Conservation (phyloP, 2,113 vertebrate species). For the Eulemur macaco region DNA sequence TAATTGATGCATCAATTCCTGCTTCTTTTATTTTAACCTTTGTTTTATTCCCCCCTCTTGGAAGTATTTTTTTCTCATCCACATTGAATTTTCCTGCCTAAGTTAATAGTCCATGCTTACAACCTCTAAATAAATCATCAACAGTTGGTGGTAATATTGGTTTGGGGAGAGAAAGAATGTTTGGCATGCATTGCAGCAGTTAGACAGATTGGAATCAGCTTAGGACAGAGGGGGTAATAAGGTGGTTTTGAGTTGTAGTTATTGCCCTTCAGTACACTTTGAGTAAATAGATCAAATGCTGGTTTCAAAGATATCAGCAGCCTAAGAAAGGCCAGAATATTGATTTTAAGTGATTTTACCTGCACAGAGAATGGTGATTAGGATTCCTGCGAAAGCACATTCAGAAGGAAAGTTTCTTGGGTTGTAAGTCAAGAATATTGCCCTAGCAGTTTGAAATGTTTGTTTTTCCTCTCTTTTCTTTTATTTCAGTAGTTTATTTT, state of each 20-base stretch:
- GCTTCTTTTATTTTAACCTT: slow-evolving; percentile 29
- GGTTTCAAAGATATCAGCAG: slow-evolving; percentile 38
- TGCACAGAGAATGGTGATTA: slow-evolving; percentile 11
- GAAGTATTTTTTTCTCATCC: slow-evolving; percentile 3
- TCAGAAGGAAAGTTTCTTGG: background rate
- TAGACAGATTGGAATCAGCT: slow-evolving; percentile 18
- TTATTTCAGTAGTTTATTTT: background rate
- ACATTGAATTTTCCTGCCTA: slow-evolving; percentile 54
- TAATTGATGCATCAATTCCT: background rate
- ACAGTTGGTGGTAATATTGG: slow-evolving; percentile 54
- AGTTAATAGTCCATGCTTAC: slow-evolving; percentile 42
- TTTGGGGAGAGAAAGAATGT: slow-evolving; percentile 30
- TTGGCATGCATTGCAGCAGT: slow-evolving; percentile 42
- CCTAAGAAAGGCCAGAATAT: slow-evolving; percentile 39
- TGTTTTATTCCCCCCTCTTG: background rate
- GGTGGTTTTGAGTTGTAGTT: slow-evolving; percentile 48
- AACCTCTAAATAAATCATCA: slow-evolving; percentile 46
- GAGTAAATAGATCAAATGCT: slow-evolving; percentile 48
- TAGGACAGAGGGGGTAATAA: background rate
- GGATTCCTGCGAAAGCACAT: background rate
- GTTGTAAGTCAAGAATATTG: background rate
- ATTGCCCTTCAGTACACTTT: slow-evolving; percentile 36
- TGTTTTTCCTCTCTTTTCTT: background rate
- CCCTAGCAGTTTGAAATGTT: background rate
- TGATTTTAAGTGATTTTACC: slow-evolving; percentile 45